Evolutionary conservation across 2,888 invertebrate species (phyloP), one percentile per base, ranked within the genome.

Genomic region (Tenthredo amoena): DNA sequence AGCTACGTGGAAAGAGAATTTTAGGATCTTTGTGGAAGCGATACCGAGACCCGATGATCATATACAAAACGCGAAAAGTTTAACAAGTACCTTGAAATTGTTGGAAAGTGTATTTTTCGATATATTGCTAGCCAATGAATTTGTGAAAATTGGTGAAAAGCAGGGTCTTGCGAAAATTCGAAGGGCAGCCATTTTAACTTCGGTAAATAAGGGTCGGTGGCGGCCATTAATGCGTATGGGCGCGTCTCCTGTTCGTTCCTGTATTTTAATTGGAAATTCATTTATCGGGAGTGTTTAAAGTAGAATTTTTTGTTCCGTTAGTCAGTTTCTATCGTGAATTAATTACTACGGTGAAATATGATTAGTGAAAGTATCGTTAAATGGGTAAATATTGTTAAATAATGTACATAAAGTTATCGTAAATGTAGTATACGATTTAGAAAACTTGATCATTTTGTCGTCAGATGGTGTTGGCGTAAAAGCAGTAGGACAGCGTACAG

Each of bases 181-280:
- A 89, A 92, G 92, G 92, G 92, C 90, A 86, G 92, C 92, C 92
- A 92, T 92, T 91, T 92, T 92, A 92, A 90, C 86, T 90, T 89
- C 86, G 88, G 89, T 91, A 91, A 91, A 91, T 91, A 91, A 92
- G 92, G 92, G 92, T 92, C 92, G 92, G 88, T 90, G 88, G 88
- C 90, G 90, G 92, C 92, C 92, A 92, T 92, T 92, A 91, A 90
- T 90, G 92, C 90, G 90, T 91, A 91, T 91, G 92, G 91, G 92
- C 91, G 92, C 92, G 92, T 92, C 92, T 91, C 88, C 90, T 91
- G 91, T 88, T 89, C 90, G 89, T 89, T 89, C 89, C 88, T 87
- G 88, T 62, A 83, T 43, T 83, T 50, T 37, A 55, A 83, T 68
- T 50, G 68, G 21, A 47, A 50, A 65, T 83, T 31, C 43, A 50